Conservation (phyloP, 53 echinoderm and acorn worm genomes). For the Apostichopus leukothele region DNA sequence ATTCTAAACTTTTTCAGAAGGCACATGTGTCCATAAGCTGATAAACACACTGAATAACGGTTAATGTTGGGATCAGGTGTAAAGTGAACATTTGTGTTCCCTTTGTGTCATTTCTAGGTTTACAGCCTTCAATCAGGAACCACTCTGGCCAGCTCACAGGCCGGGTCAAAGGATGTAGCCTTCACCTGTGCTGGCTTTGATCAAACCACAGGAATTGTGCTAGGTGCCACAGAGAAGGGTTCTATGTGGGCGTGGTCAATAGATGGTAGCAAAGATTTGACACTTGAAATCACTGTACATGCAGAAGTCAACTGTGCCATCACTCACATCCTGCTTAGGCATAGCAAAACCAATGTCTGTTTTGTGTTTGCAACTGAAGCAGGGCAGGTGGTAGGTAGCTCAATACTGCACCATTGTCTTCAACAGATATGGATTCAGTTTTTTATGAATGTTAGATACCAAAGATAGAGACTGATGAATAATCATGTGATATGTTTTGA, state of each 20-base stretch:
- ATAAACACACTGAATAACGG: too few species aligned
- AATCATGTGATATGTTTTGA: too few species aligned
- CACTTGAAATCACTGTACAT: neutral
- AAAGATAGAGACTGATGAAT: too few species aligned
- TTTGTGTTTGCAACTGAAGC: constrained; percentile 4
- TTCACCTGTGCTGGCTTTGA: constrained; percentile 32
- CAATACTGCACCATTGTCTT: too few species aligned
- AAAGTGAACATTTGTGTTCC: too few species aligned
- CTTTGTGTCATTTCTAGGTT: neutral
- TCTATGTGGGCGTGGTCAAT: constrained; percentile 2
- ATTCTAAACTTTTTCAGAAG: too few species aligned
- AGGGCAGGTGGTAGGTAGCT: neutral
- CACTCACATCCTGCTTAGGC: neutral
- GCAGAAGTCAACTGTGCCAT: neutral
- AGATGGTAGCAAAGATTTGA: neutral
- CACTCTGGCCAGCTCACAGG: neutral
- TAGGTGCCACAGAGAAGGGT: neutral
- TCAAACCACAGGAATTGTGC: neutral
- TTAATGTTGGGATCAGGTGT: too few species aligned
- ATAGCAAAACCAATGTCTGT: neutral
- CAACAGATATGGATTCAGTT: too few species aligned
- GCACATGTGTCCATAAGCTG: too few species aligned
- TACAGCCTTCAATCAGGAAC: neutral
- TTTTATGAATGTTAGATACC: too few species aligned
- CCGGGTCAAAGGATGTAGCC: neutral